Evolutionary conservation across 2,113 vertebrate species (phyloP), one percentile per base, ranked within the genome.

Genomic region (Andinoacara biseriatus): DNA sequence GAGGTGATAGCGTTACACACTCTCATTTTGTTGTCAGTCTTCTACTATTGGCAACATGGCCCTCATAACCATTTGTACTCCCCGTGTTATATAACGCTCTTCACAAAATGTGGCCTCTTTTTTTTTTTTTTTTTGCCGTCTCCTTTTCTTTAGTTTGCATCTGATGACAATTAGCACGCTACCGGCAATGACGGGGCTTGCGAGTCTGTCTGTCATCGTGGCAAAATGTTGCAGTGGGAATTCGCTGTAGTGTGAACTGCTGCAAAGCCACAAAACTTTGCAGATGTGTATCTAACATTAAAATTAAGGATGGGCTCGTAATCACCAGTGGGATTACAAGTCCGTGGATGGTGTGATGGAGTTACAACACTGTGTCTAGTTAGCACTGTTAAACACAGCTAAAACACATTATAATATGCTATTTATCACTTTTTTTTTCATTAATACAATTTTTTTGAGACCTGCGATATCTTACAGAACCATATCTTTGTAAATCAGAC

Each of bases 1-100:
- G 46, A 52, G 67, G 67, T 69, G 69, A 69, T 82, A n/a, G 26
- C 63, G 76, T 77, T 59, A 13, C 74, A 59, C 57, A 46, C 58
- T 76, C 10, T 60, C 24, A 76, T 76, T 76, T 46, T 59, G 75
- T 76, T 76, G 74, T 76, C 57, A 43, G 57, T 76, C 57, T 76
- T 76, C 75, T 38, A 46, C 38, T 60, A 46, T 8, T 22, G 72
- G 49, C 69, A 56, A 74, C 38, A 46, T 59, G 38, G 38, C 74
- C 57, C 38, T 9, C n/a, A 38, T 58, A 58, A 58, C n/a, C 33
- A 40, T 43, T 58, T 76, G 26, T 31, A 54, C 33, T 29, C n/a
- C 54, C 20, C 0, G n/a, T 26, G 33, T 76, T 58, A 58, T 58
- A 43, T 58, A 75, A 75, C 31, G 24, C 5, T 1, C 43, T 52